Evolutionary conservation across 1,140 invertebrate genomes (phyloP).

Genomic region (Batillaria attramentaria): DNA sequence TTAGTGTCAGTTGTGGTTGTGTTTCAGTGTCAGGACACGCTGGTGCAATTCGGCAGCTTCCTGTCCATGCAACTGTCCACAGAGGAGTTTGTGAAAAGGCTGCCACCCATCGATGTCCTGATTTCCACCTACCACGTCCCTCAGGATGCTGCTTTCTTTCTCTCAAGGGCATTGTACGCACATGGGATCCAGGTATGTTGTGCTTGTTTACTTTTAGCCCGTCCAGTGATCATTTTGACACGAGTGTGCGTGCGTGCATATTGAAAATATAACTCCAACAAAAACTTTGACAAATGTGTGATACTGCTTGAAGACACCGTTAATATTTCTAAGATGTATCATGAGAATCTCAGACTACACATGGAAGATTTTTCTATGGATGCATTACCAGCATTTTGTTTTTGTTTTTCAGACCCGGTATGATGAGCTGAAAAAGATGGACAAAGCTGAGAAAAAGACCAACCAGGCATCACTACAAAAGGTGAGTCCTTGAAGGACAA

Average conservation of each 20-base stretch:
- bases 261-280: no score
- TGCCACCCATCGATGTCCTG: slow-evolving; percentile 92
- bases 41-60: slow-evolving; percentile 98
- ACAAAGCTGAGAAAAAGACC: slow-evolving; percentile 35
- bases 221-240: no score
- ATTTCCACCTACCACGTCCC: slow-evolving; percentile 94
- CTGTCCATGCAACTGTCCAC: slow-evolving; percentile 92
- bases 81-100: slow-evolving; percentile 92
- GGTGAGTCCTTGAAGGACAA: no score
- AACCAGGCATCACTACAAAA: no score
- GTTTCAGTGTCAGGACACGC: slow-evolving; percentile 94
- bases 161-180: slow-evolving; percentile 91
- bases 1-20: slow-evolving; percentile 20
- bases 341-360: no score
- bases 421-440: slow-evolving; percentile 38
- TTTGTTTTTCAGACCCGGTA: slow-evolving; percentile 31
- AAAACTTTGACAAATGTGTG: no score
- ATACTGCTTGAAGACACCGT: no score
- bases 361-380: no score
- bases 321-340: no score
- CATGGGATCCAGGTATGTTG: slow-evolving; percentile 88
- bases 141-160: slow-evolving; percentile 96
- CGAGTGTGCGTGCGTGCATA: no score
- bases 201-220: no score
- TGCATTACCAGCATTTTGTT: no score